phyloP scores from a whole-genome alignment of 2,113 vertebrate species.

The Pitta sordida region DNA sequence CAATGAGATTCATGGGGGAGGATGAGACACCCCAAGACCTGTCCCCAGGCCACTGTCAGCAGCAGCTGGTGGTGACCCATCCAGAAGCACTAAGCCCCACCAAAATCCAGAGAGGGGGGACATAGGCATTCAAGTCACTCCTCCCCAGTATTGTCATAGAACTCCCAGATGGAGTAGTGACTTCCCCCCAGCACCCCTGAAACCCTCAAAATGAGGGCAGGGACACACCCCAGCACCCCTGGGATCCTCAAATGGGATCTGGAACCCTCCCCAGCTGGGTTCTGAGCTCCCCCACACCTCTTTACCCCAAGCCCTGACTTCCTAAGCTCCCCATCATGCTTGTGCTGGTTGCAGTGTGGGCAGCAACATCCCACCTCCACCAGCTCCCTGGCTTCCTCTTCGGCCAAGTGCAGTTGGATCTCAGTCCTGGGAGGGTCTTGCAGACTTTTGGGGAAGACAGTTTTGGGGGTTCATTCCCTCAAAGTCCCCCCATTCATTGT shows the following conservation, averaged over 20 bases:
- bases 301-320: background rate
- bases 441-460: no score
- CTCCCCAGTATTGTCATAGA: no score
- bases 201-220: background rate
- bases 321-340: no score
- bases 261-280: background rate
- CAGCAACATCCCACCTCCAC: no score
- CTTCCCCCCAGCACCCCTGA: no score
- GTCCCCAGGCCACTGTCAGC: background rate
- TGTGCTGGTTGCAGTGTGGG: background rate
- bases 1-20: background rate
- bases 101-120: background rate
- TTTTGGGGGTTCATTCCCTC: background rate
- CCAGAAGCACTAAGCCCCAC: background rate
- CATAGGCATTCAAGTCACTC: background rate
- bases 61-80: background rate
- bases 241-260: background rate
- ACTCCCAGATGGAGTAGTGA: no score
- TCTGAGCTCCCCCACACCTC: background rate
- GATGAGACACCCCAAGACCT: background rate
- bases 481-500: background rate
- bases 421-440: no score
- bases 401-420: no score
- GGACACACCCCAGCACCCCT: background rate
- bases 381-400: no score